A percentile compares a stretch with the other conserved stretches of the same genome.
These are phyloP conservation scores for Helicoverpa assulta DNA, from an alignment of 2,888 invertebrate genomes.

Conservation along the genomic window DNA sequence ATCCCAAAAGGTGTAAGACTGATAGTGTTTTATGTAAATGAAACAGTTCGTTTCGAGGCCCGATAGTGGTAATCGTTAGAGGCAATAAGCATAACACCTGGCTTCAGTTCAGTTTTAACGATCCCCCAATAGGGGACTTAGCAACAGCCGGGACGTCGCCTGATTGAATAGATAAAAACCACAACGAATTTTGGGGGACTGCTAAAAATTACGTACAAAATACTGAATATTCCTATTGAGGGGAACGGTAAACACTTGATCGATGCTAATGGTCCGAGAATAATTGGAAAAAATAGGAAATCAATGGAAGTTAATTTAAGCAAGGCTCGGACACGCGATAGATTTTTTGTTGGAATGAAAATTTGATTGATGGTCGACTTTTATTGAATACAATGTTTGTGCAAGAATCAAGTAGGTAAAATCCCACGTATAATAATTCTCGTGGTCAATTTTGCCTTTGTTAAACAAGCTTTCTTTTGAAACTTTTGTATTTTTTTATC, in stretches of 20 bases:
- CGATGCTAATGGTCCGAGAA: conserved; percentile 46
- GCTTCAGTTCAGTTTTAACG: conserved; percentile 48
- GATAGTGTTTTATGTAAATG: conserved; percentile 40
- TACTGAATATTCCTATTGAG: conserved; percentile 29
- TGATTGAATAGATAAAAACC: conserved; percentile 60
- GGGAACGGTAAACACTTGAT: conserved; percentile 41
- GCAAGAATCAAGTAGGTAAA: conserved; percentile 10
- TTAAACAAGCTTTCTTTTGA: neutral
- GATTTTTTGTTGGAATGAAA: conserved; percentile 46
- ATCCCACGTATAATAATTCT: neutral
- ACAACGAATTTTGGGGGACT: conserved; percentile 44
- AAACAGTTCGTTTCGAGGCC: conserved; percentile 19
- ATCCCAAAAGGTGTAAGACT: conserved; percentile 25
- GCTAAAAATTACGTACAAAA: conserved; percentile 49
- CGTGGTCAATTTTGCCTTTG: neutral
- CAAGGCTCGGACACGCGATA: conserved; percentile 24
- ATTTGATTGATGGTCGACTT: conserved; percentile 44
- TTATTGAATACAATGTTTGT: conserved; percentile 1
- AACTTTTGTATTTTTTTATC: too few species aligned
- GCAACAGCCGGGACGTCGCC: conserved; percentile 43
- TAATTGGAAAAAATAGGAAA: conserved; percentile 58
- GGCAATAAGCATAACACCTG: conserved; percentile 52
- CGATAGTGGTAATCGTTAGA: conserved; percentile 34
- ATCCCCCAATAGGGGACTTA: conserved; percentile 40
- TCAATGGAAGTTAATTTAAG: conserved; percentile 47